Evolutionary conservation across 1,140 invertebrate species (phyloP), one percentile per base, ranked within the genome.

Genomic region (Zaprionus taronus): DNA sequence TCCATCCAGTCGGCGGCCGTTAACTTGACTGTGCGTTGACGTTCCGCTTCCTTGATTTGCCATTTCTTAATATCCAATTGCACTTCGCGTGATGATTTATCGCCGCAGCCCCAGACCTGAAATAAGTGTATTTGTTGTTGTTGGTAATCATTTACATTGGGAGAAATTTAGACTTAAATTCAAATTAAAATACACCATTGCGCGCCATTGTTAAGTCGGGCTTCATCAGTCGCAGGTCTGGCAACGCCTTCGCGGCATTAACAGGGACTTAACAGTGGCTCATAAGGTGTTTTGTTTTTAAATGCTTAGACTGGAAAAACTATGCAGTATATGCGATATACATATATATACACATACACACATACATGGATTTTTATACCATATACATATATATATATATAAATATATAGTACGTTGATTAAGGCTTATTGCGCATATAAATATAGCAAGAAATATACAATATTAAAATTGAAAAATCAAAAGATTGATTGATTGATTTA

Each of bases 51-150:
- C 86, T 96, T 96, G 1, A 97, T 95, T 91, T 98, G 96, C 97
- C 97, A 98, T 80, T 97, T 97, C 92, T 98, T 98, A 69, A 98
- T 95, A 77, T 98, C 97, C 67, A 97, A 91, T 93, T 98, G 97
- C 31, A 95, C 95, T 91, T 98, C 96, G 49, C 97, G 94, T 92
- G 93, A 95, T 91, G 93, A 92, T 91, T 94, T 94, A 89, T 97
- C 96, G n/a, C 96, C 96, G 90, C 96, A 97, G 20, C 96, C 96
- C 96, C 96, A 97, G 11, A 98, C 97, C 94, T 98, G 78, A 47
- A 47, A 17, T 9, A 2, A 78, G 57, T 83, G 78, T 70, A 68
- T 78, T 87, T 78, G 36, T 87, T 84, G 83, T 87, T 89, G 84
- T 89, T 89, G 85, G 81, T 87, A 78, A 73, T 31, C 51, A 51